Base-by-base conservation (phyloP, 2,797 vertebrate genomes). In the Ateles fusciceps region DNA sequence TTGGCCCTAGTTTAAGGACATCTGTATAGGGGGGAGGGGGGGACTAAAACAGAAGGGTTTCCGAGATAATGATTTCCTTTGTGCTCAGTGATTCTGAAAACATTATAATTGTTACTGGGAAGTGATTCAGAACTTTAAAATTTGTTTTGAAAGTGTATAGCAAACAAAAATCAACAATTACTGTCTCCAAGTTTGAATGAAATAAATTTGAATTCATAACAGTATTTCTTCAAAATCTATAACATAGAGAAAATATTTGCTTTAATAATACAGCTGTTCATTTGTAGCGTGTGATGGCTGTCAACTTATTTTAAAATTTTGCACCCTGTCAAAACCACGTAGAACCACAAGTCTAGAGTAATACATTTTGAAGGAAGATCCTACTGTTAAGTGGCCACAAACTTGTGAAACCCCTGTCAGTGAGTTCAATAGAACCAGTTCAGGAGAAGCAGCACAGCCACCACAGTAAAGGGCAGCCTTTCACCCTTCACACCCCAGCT, bases 151-250 rank as follows among this genome's bases (percentile, higher is more conserved):
- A 95, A 92, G 36, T 74, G 4, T 50, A 44, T 39, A 74, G 76
- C 79, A 95, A 92, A 94, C 80, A 96, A 91, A 95, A 91, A 72
- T 87, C 85, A 90, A 83, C 10, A 64, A 72, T 14, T 52, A 15
- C 83, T 74, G 33, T 55, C 71, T 80, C 44, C 33, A 87, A 85
- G 39, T 94, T 96, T 71, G 81, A 91, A 64, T 68, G 74, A 86
- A 94, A 84, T 85, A 84, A 86, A 91, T 61, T 59, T 76, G 42
- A 96, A 93, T 64, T 44, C 71, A 57, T 86, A 76, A 89, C 12
- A 96, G 79, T 89, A 95, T 94, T 96, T 96, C 48, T 72, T 94
- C 61, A 80, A 96, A 95, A 91, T 87, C 85, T 79, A 36, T 90
- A 72, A 39, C 78, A 85, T 4, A 57, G 21, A 96, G 57, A 94